Evolutionary conservation across 1,140 invertebrate genomes (phyloP), one percentile per base, ranked within the genome.

Genomic region (Drosophila pallidifrons): DNA sequence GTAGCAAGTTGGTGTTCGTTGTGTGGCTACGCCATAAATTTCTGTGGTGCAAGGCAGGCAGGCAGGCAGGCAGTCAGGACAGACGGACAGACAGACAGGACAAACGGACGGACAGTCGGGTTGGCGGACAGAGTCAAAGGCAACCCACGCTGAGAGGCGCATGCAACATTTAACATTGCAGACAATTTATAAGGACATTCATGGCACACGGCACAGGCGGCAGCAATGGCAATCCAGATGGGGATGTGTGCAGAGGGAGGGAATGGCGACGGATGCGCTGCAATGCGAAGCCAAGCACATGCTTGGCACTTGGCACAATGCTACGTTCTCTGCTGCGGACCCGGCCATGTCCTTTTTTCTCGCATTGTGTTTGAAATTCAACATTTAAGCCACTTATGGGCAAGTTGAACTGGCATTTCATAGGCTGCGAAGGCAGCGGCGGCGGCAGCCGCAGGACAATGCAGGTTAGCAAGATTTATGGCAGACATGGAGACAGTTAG

Each of bases 121-220:
- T 28, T n/a, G 25, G 71, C 68, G 73, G 64, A 35, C 61, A 82
- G 70, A 82, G 76, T 81, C 78, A 81, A 81, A 77, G 73, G 69
- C 81, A 77, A 52, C 76, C 81, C 69, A 83, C 77, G 65, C 68
- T 60, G 67, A 60, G 65, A 65, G 65, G 74, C 76, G 75, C 79
- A 87, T 87, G 82, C 82, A 87, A 87, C 82, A 87, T 87, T 87
- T 87, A 87, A 87, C 82, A 87, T 87, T 87, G 79, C 82, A 87
- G 82, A 87, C 82, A 87, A 87, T 87, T 87, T 87, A 87, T 87
- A 87, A 87, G 82, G 82, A 83, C 83, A 80, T 88, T 83, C 83
- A 88, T 87, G 77, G 80, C 83, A 82, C 77, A 87, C 80, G 85
- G 83, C 49, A 71, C 67, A 52, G 59, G 45, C 59, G 20, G n/a